Conservation (phyloP, 2,113 vertebrate species). For the Chionis minor region DNA sequence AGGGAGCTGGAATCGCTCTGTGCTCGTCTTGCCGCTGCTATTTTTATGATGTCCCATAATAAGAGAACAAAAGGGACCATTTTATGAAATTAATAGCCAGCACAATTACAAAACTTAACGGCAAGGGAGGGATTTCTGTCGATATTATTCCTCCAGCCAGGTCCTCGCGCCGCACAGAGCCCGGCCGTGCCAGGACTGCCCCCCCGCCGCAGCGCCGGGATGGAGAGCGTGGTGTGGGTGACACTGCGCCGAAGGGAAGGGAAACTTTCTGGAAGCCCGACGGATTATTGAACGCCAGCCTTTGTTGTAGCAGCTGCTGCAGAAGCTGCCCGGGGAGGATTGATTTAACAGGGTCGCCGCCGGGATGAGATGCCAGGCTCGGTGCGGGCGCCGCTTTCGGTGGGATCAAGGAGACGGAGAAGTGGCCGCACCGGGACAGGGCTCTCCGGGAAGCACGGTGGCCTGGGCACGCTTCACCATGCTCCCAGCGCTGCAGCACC, state of each 20-base stretch:
- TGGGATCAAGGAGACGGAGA: rapidly evolving
- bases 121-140: slow-evolving; percentile 1
- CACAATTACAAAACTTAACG: slow-evolving; percentile 33
- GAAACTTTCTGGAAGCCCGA: background rate
- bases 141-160: background rate
- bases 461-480: rapidly evolving
- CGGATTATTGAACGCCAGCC: background rate
- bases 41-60: slow-evolving; percentile 62
- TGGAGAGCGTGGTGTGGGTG: rapidly evolving
- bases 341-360: background rate
- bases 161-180: background rate
- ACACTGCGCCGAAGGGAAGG: background rate
- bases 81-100: slow-evolving; percentile 49
- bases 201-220: background rate
- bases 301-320: slow-evolving; percentile 17
- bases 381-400: background rate
- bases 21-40: slow-evolving; percentile 50
- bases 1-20: slow-evolving; percentile 36
- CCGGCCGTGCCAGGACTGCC: background rate
- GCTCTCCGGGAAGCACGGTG: background rate
- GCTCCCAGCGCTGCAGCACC: background rate
- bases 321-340: background rate
- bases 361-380: background rate
- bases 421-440: background rate
- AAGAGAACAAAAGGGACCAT: slow-evolving; percentile 60